Evolutionary conservation across 2,888 invertebrate genomes (phyloP).

Genomic region (Pheosia gnoma): DNA sequence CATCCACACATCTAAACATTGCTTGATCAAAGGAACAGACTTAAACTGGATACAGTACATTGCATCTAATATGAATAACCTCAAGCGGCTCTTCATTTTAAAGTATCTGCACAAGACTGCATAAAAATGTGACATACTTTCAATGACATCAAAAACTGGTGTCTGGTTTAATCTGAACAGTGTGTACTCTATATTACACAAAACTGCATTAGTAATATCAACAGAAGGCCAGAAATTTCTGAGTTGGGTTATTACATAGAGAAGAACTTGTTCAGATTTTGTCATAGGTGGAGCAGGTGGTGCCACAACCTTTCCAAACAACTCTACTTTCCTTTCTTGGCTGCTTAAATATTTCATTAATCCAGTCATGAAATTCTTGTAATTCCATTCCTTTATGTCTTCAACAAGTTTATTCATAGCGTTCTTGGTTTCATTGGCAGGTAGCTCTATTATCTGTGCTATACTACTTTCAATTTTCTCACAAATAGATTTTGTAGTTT

Average conservation of each 20-base stretch:
- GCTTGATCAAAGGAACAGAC: constrained; percentile 65
- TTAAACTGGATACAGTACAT: constrained; percentile 77
- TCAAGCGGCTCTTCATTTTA: constrained; percentile 57
- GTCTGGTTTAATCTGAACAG: constrained; percentile 66
- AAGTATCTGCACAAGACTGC: constrained; percentile 69
- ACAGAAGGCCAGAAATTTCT: constrained; percentile 34
- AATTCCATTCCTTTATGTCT: constrained; percentile 48
- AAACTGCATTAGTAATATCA: constrained; percentile 51
- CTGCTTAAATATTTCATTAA: constrained; percentile 61
- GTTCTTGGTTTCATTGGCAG: constrained; percentile 41
- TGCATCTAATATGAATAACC: constrained; percentile 72
- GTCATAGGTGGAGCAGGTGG: constrained; percentile 68
- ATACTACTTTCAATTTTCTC: constrained; percentile 56
- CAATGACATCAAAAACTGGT: constrained; percentile 65
- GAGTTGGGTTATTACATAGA: constrained; percentile 60
- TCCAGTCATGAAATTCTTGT: constrained; percentile 55
- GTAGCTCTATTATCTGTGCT: constrained; percentile 43
- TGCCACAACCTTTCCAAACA: constrained; percentile 50
- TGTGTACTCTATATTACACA: constrained; percentile 63
- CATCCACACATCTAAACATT: constrained; percentile 73
- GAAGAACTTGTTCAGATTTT: constrained; percentile 65
- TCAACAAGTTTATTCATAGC: constrained; percentile 58
- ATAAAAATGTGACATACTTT: constrained; percentile 72
- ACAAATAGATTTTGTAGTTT: constrained; percentile 37
- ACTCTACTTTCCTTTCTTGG: constrained; percentile 60